Evolutionary conservation across 2,888 invertebrate species (phyloP), one percentile per base, ranked within the genome.

Genomic region (Drosophila melanosoma): DNA sequence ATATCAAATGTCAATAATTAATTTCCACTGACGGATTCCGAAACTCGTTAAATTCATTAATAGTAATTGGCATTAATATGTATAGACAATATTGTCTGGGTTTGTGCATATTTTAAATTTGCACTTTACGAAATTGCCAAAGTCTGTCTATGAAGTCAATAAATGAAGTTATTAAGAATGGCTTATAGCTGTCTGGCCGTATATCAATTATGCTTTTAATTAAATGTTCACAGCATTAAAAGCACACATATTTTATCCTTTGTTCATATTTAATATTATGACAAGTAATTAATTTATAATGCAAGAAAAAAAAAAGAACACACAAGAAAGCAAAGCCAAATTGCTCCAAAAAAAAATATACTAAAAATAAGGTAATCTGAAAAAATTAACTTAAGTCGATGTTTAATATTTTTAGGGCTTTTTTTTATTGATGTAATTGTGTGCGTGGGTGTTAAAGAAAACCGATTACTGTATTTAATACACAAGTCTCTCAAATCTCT

Each of bases 271-370:
- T n/a, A 15, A 8, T 12, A 1, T 7, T 20, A 20, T 12, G n/a
- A 10, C 1, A 7, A 3, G 3, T 1, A 45, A 23, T 17, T 11
- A 6, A 54, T 5, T 29, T 2, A 29, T 11, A 26, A 49, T 29
- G 5, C 17, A 10, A 17, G 12, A 12, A 8, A 3, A 20, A 23
- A 45, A 3, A 12, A 1, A 45, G 1, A 15, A 2, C n/a, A 20
- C 26, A 10, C 12, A 12, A 36, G 26, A 40, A 48, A 29, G 2
- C 3, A n/a, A 15, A 8, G 20, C 32, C 56, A 15, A 56, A 53
- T 23, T 11, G 48, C 63, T 63, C 63, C 35, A 29, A 61, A 64
- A 29, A 61, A 64, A 71, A 29, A 71, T 78, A 78, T 66, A 75
- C 68, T 71, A 69, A 35, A 35, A 35, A 51, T 62, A 29, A 8